Base-by-base conservation (phyloP, 2,797 vertebrate genomes). In the Gobio occitaniae region DNA sequence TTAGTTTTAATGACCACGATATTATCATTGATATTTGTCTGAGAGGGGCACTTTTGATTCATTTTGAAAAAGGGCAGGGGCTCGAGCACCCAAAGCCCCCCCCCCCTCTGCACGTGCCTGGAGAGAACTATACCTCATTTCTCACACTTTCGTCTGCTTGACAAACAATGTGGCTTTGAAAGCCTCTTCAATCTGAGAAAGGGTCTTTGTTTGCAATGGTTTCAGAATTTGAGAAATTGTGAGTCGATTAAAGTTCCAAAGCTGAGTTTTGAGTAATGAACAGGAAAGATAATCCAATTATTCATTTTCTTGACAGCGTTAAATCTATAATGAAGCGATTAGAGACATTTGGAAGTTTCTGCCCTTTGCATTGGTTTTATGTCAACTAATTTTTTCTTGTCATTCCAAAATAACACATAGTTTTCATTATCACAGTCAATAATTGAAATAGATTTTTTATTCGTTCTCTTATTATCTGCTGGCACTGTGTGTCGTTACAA, bases 341-440 rank as follows among this genome's bases (percentile, higher is more conserved):
- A 90, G 90, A 93, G 89, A 91, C 90, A 93, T 91, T 91, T 88
- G 92, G 92, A 93, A 93, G 91, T 93, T 93, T 93, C 87, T 87
- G 83, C 89, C 87, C 82, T 91, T 92, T 89, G 88, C 92, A 94
- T 93, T 92, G 94, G 92, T 90, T 95, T 93, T 93, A 90, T 92
- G 94, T 95, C 94, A 92, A 89, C 86, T 90, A 86, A 91, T 90
- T 93, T 93, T 93, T 48, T 36, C 48, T 93, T 84, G 84, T 88
- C 91, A 89, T 91, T 88, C 91, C 87, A 91, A 92, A 94, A 93
- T 91, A 93, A 94, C 93, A 93, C 92, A 91, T 93, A 91, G 91
- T 93, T 94, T 94, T 93, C 91, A 94, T 94, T 95, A 94, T 95
- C 93, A 94, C 87, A 90, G 90, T 91, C 89, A 92, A 90, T 95